Conservation (phyloP, 2,888 invertebrate genomes). For the Dasysyrphus tricinctus region DNA sequence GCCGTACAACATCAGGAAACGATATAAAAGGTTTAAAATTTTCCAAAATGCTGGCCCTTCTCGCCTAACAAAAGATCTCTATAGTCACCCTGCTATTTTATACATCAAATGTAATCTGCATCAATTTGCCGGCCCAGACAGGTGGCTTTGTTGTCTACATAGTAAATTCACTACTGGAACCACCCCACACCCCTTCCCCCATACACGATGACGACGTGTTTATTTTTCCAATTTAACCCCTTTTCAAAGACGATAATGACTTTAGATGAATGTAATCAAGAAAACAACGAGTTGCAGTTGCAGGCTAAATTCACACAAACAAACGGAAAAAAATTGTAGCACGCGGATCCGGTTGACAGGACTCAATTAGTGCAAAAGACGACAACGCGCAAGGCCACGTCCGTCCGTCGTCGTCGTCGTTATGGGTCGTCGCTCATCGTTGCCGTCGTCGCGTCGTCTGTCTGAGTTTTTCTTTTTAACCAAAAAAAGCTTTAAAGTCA, state of each 20-base stretch:
- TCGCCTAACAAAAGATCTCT: no score
- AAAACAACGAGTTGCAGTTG: constrained; percentile 44
- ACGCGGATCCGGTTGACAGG: constrained; percentile 68
- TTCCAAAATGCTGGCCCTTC: no score
- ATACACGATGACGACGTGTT: constrained; percentile 24
- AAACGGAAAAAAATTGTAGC: constrained; percentile 26
- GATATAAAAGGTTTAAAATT: no score
- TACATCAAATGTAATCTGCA: not conserved
- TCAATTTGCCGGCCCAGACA: not conserved
- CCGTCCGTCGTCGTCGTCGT: not conserved
- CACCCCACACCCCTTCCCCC: not conserved
- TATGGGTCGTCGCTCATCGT: not conserved
- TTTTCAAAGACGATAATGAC: constrained; percentile 71
- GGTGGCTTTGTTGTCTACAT: not conserved
- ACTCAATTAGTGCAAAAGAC: constrained; percentile 73
- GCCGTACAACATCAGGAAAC: no score
- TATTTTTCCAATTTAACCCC: constrained; percentile 71
- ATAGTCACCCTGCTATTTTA: no score
- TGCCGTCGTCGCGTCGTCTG: constrained; percentile 7
- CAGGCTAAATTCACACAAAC: constrained; percentile 13
- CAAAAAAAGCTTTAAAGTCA: constrained; percentile 31
- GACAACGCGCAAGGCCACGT: constrained; percentile 33
- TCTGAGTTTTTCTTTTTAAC: not conserved
- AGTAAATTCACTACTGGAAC: not conserved
- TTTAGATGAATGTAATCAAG: constrained; percentile 69